Conservation (phyloP, 2,113 vertebrate genomes). For the Equus przewalskii region DNA sequence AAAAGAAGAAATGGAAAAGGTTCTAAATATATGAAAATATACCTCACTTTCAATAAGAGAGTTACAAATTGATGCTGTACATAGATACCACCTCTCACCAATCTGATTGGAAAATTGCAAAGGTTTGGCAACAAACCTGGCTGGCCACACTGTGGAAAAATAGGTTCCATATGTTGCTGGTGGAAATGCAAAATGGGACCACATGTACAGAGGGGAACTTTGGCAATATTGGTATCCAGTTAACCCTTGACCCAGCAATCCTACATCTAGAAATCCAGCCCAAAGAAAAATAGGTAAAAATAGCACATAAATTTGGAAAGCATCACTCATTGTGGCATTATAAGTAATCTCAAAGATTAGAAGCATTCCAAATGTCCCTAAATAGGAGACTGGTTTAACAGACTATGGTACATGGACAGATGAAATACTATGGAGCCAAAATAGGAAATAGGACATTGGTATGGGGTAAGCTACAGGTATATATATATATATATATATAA, state of each 20-base stretch:
- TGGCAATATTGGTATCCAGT: background rate
- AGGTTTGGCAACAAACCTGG: background rate
- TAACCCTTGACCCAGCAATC: background rate
- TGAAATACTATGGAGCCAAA: background rate
- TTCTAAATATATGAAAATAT: background rate
- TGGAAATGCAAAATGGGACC: background rate
- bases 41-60: background rate
- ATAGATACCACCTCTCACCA: background rate
- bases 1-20: background rate
- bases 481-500: no score
- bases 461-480: background rate
- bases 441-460: background rate
- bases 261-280: background rate
- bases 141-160: no score
- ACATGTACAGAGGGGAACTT: no score
- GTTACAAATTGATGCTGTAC: no score
- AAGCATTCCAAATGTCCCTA: background rate
- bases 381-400: no score
- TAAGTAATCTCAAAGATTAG: background rate
- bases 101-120: background rate
- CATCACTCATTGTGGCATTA: background rate
- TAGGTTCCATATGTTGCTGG: background rate
- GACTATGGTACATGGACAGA: background rate
- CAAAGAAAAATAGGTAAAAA: background rate
- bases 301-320: background rate